phyloP scores from a whole-genome alignment of 2,113 vertebrate genomes.

The Myocastor coypus region DNA sequence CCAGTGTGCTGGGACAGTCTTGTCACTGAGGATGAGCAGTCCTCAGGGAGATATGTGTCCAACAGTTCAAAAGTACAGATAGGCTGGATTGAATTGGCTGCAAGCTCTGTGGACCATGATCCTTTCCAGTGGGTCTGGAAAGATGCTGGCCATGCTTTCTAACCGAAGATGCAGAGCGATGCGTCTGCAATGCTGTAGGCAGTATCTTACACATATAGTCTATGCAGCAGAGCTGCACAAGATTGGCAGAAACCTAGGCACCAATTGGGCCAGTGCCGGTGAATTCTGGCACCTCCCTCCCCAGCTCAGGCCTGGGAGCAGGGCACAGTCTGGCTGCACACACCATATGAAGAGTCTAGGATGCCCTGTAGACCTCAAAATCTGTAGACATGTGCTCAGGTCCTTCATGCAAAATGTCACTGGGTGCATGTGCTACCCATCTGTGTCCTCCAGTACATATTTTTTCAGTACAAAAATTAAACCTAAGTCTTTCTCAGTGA shows the following conservation, averaged over 20 bases:
- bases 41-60: neutral
- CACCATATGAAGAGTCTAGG: no score
- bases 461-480: neutral
- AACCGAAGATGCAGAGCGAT: neutral
- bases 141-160: neutral
- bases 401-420: no score
- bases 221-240: neutral
- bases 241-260: neutral
- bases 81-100: neutral
- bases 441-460: no score
- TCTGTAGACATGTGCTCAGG: neutral
- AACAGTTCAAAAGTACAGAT: neutral
- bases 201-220: neutral
- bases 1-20: neutral
- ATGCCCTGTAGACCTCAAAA: neutral
- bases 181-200: neutral
- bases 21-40: neutral
- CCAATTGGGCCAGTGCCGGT: neutral
- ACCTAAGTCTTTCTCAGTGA: neutral
- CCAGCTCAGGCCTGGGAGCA: neutral
- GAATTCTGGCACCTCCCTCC: neutral
- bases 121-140: neutral
- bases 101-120: fast-evolving
- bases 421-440: no score
- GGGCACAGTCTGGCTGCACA: fast-evolving